Evolutionary conservation across 2,797 vertebrate species (phyloP).

Genomic region (Morelia viridis): DNA sequence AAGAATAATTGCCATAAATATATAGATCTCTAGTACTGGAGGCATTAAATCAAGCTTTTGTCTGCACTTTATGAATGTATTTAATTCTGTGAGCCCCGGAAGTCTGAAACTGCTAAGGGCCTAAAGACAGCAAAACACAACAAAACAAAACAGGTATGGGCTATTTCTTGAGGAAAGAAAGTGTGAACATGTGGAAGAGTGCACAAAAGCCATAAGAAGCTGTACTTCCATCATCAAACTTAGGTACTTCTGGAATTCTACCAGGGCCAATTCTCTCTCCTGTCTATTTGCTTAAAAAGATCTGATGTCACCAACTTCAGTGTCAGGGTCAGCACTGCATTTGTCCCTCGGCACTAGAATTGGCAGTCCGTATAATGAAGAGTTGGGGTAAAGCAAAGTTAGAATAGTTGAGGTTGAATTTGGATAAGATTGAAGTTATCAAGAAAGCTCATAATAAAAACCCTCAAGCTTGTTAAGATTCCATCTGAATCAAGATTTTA

Average conservation of each 20-base stretch:
- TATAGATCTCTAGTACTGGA: neutral
- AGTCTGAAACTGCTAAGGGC: neutral
- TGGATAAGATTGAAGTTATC: neutral
- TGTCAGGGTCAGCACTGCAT: neutral
- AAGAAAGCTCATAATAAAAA: neutral
- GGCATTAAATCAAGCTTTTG: conserved; percentile 8
- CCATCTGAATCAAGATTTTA: neutral
- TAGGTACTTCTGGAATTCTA: neutral
- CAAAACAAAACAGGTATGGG: neutral
- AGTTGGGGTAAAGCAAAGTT: neutral
- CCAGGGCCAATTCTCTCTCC: neutral
- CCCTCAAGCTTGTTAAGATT: neutral
- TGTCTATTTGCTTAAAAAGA: neutral
- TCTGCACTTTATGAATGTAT: neutral
- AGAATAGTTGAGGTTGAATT: neutral
- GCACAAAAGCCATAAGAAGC: neutral
- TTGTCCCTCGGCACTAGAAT: neutral
- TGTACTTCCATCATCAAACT: neutral
- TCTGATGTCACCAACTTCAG: neutral
- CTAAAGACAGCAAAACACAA: neutral
- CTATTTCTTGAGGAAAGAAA: neutral
- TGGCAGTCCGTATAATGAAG: neutral
- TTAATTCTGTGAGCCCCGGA: neutral
- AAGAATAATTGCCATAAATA: conserved; percentile 5
- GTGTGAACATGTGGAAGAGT: neutral